Evolutionary conservation across 1,140 invertebrate species (phyloP), one percentile per base, ranked within the genome.

Genomic region (Phortica variegata): DNA sequence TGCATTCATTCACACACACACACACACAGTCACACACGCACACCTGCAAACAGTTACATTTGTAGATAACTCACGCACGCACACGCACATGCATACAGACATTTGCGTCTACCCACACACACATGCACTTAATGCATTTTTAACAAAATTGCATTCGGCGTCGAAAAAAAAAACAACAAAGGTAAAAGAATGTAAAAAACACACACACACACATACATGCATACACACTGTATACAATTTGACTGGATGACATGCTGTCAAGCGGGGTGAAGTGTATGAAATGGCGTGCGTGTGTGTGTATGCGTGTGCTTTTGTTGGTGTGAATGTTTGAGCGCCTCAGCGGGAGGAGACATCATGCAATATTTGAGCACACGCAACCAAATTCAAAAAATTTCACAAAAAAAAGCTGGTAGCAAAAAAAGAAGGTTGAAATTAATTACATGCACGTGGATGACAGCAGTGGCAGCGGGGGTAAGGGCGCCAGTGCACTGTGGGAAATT

Each of bases 71-170:
- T 6, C 23, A 26, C 23, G 23, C 23, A 26, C 10, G 10, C 23
- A 66, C 63, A 66, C 68, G 63, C 63, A 68, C 58, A 58, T 68
- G 63, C 63, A 66, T 66, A 63, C 63, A 68, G 60, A 63, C 60
- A 50, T 48, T 45, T 47, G 49, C 49, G 58, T 31, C 41, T 31
- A 55, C 47, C 31, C 43, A 40, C 43, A 47, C 41, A 47, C 44
- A 49, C 43, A 56, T 47, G 56, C 47, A 53, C 51, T 34, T 34
- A 34, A 34, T 34, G 32, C 32, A 34, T 34, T 34, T 34, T 34
- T 34, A 34, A 34, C 32, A 34, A 34, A 34, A 34, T 34, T 34
- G 32, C 32, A 34, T 34, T 34, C 32, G 13, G 6, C 32, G 32
- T 34, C 32, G 32, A 26, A 26, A 26, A 26, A 26, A 26, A 26